Evolutionary conservation across 2,888 invertebrate species (phyloP), one percentile per base, ranked within the genome.

Genomic region (Drosophila percnosoma): DNA sequence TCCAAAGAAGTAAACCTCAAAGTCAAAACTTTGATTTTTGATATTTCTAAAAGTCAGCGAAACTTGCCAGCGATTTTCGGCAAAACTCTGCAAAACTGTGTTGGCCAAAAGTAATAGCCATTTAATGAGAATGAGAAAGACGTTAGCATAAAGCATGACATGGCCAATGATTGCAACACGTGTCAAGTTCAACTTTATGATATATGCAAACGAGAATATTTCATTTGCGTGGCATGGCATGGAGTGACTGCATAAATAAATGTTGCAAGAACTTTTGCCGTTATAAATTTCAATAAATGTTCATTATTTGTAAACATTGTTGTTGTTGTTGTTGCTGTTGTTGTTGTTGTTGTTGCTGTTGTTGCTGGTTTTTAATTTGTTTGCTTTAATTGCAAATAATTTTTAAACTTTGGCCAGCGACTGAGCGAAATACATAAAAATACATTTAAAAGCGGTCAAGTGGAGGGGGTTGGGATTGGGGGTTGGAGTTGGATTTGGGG

Each of bases 381-480:
- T 90, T 76, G 79, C 79, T 85, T 90, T 90, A 89, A 91, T 91
- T 91, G 90, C 91, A 73, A 75, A 90, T 88, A 88, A 87, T 90
- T 87, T 84, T 82, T 80, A 75, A 78, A 78, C 74, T 78, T 80
- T 75, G 34, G 59, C 49, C 59, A 66, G 60, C 21, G 27, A 21
- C 57, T 42, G 24, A 33, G 45, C 40, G 29, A 45, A 58, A 59
- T 29, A 73, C 38, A 61, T 40, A 53, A 67, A 61, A 80, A 72
- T 63, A 77, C 79, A 83, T 85, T 74, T 70, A 80, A 87, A 78
- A 63, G 83, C 31, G 81, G 66, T 66, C 27, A 64, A 49, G 34
- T 52, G 57, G 48, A 18, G 59, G 40, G 21, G 24, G 7, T 42
- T 53, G 70, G 64, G 15, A 8, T 13, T 18, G 2, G 38, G 8